A percentile compares a stretch with the other conserved stretches of the same genome.
Evolutionary conservation across 2,113 vertebrate genomes (phyloP).

Genomic region (Proteles cristata): DNA sequence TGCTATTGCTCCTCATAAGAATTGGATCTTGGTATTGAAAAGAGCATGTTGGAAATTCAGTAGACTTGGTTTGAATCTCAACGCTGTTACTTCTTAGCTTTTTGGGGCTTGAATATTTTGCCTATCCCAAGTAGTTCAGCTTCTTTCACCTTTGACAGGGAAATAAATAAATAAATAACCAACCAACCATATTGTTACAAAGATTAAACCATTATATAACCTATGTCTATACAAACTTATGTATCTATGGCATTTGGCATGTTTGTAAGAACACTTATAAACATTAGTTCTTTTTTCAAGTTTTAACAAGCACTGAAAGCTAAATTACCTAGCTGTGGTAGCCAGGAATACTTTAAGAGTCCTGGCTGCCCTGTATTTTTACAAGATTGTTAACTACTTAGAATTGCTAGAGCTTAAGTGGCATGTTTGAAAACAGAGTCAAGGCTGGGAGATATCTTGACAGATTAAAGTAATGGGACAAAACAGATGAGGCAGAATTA

Average conservation of each 20-base stretch:
- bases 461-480: neutral
- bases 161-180: neutral
- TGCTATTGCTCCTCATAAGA: neutral
- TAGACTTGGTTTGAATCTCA: neutral
- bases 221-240: neutral
- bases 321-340: neutral
- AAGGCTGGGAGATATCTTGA: neutral
- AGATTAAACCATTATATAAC: neutral
- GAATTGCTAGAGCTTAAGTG: neutral
- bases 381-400: neutral
- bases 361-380: neutral
- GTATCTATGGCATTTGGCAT: neutral
- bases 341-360: neutral
- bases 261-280: neutral
- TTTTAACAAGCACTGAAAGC: neutral
- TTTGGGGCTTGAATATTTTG: neutral
- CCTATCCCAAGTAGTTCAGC: neutral
- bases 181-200: neutral
- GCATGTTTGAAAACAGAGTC: conserved; percentile 31
- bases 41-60: neutral
- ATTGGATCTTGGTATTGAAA: neutral
- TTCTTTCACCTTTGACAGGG: neutral
- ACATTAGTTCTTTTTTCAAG: neutral
- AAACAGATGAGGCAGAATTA: neutral
- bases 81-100: neutral